Evolutionary conservation across 2,113 vertebrate species (phyloP).

Genomic region (Rutilus rutilus): DNA sequence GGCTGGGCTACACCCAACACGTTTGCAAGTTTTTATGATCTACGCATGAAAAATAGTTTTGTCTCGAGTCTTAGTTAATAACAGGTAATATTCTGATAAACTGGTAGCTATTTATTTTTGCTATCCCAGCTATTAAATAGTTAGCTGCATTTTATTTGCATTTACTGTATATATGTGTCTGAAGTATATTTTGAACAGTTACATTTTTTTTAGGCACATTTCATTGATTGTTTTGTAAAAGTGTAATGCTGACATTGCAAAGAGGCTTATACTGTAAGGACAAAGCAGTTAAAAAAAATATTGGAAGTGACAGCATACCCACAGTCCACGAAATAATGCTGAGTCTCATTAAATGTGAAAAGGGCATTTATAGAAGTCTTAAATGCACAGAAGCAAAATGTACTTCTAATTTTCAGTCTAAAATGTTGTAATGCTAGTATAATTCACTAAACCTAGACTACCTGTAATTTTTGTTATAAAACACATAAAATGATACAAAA

Average conservation of each 20-base stretch:
- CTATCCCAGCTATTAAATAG: not conserved
- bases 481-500: not conserved
- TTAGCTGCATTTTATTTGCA: not conserved
- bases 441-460: too few relatives aligned
- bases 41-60: too few relatives aligned
- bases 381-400: not conserved
- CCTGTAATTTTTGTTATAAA: not conserved
- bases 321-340: not conserved
- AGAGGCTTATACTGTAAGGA: not conserved
- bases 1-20: too few relatives aligned
- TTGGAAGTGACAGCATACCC: not conserved
- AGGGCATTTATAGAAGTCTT: not conserved
- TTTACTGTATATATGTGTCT: not conserved
- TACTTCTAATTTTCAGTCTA: not conserved
- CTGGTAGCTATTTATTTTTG: not conserved
- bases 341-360: not conserved
- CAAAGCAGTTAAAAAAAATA: not conserved
- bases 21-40: too few relatives aligned
- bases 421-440: not conserved
- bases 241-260: not conserved
- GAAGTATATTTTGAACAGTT: not conserved
- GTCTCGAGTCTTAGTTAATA: too few relatives aligned
- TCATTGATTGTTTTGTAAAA: not conserved
- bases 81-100: too few relatives aligned
- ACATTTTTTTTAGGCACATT: not conserved